Evolutionary conservation across 2,797 vertebrate species (phyloP).

Genomic region (Triplophysa bombifrons): DNA sequence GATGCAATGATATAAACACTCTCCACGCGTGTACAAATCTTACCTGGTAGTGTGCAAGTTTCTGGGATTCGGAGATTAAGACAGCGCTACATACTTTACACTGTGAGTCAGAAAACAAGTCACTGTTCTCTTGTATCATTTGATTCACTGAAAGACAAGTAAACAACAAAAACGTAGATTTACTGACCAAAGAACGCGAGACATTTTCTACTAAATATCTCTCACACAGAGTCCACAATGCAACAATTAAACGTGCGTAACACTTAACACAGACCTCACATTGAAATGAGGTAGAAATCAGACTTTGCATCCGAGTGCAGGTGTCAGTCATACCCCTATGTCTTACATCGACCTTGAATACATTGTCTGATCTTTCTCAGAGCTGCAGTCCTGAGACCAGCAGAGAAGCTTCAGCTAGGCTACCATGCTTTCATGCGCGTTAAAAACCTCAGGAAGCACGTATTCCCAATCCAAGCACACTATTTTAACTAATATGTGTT

Average conservation of each 20-base stretch:
- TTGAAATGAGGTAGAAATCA: neutral
- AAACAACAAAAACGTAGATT: conserved; percentile 8
- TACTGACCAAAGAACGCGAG: neutral
- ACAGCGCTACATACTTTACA: conserved; percentile 95
- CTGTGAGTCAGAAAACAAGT: conserved; percentile 91
- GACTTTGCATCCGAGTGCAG: neutral
- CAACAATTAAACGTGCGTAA: neutral
- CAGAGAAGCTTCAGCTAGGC: neutral
- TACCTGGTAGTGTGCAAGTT: conserved; percentile 96
- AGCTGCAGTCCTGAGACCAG: conserved; percentile 15
- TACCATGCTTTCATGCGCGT: conserved; percentile 1
- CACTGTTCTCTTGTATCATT: conserved; percentile 89
- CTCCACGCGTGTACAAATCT: neutral
- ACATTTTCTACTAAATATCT: neutral
- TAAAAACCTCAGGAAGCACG: neutral
- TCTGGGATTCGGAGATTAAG: conserved; percentile 94
- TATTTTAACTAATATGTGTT: neutral
- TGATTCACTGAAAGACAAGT: conserved; percentile 80
- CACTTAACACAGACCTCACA: neutral
- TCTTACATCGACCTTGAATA: conserved; percentile 38
- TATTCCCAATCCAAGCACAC: neutral
- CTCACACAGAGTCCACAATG: neutral
- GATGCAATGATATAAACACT: neutral
- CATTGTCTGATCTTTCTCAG: neutral
- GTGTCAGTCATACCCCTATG: neutral